Percentiles rank a stretch among this genome's conserved stretches.
These are phyloP conservation scores for Teleopsis dalmanni DNA, from an alignment of 1,140 invertebrate genomes.

Conservation along the genomic window DNA sequence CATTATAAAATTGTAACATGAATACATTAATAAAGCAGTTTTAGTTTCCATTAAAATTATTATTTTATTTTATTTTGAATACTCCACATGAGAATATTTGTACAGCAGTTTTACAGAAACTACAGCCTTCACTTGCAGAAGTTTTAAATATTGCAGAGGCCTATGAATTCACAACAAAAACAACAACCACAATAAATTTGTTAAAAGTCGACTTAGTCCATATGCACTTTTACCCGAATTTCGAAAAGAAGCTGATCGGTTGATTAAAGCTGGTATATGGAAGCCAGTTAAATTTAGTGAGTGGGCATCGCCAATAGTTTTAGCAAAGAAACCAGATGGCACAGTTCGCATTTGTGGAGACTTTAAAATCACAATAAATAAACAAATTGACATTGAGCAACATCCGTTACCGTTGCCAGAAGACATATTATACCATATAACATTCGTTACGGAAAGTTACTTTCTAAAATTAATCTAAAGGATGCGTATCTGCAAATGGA, in stretches of 20 bases:
- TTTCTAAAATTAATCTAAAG: conserved; percentile 8
- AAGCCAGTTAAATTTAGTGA: conserved; percentile 22
- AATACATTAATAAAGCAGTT: no score
- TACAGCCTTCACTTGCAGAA: no score
- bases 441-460: background rate
- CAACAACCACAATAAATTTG: conserved; percentile 7
- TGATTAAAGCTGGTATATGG: conserved; percentile 16
- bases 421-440: conserved; percentile 5
- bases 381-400: no score
- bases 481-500: conserved; percentile 15
- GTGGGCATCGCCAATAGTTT: conserved; percentile 39
- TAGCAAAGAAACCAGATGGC: conserved; percentile 46
- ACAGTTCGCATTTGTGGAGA: no score
- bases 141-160: no score
- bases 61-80: no score
- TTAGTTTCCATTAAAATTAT: no score
- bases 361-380: no score
- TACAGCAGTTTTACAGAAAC: no score
- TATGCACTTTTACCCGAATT: conserved; percentile 24
- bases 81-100: no score
- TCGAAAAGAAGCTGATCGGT: conserved; percentile 19
- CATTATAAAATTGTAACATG: no score
- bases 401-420: conserved; percentile 8
- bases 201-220: conserved; percentile 12
- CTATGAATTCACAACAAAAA: conserved; percentile 3